phyloP scores from a whole-genome alignment of 2,797 vertebrate species.

The Dicrostonyx torquatus region DNA sequence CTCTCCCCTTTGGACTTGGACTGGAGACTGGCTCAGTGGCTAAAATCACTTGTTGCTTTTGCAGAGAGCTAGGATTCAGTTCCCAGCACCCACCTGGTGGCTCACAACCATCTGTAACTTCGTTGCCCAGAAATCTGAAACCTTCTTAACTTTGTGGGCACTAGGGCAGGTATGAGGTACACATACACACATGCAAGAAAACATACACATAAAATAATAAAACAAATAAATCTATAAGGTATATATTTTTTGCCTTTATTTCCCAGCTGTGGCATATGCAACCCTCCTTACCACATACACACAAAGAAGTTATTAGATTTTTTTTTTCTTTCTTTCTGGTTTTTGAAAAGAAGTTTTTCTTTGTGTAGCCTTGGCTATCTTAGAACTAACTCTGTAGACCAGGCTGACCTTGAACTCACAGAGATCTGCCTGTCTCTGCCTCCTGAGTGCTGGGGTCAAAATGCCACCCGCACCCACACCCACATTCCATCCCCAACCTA shows the following conservation, averaged over 20 bases:
- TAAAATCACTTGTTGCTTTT: neutral
- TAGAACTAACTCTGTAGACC: neutral
- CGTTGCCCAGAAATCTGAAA: neutral
- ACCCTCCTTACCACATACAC: neutral
- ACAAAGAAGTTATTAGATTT: neutral
- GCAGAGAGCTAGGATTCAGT: neutral
- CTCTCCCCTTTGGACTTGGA: neutral
- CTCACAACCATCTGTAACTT: neutral
- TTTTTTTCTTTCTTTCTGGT: neutral
- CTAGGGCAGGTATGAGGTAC: neutral
- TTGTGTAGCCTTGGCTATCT: neutral
- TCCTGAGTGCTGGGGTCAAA: neutral
- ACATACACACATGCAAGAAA: neutral
- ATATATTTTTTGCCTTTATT: neutral
- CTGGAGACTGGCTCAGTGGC: neutral
- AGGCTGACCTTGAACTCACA: neutral
- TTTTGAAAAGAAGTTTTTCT: neutral
- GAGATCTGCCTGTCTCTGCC: neutral
- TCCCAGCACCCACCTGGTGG: neutral
- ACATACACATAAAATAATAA: neutral
- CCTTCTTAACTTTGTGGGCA: neutral
- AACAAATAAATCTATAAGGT: neutral
- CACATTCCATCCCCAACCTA: neutral
- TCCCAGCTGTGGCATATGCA: neutral
- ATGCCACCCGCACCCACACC: neutral